Base-by-base conservation (phyloP, 2,888 invertebrate genomes). In the Caenorhabditis macrosperma region DNA sequence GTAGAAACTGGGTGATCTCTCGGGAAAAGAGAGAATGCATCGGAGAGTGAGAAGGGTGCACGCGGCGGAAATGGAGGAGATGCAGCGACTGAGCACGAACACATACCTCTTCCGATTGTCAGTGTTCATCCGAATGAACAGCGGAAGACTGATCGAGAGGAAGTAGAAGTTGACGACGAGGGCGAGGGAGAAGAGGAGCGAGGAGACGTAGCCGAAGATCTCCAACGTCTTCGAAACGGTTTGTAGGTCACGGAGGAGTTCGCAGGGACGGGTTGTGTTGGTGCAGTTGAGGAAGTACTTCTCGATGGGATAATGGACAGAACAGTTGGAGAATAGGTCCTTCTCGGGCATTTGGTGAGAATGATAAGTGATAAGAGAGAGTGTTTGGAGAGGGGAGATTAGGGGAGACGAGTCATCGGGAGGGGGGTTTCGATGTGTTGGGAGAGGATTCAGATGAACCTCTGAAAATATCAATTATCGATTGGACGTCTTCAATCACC, bases 21-120 rank as follows among this genome's bases (percentile, higher is more conserved):
- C n/a, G n/a, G n/a, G n/a, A n/a, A n/a, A n/a, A n/a, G n/a, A 72
- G 4, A 72, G 28, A 38, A 72, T 22, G 30, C 72, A 72, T 63
- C 72, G 33, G 6, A 72, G 33, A 35, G 48, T 26, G 10, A 72
- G 48, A 15, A 72, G 63, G 20, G 72, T 72, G 2, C 48, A 2
- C 9, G 72, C 41, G 0, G 72, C 72, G 28, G 35, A 24, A 28
- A 72, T 72, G 5, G 72, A 72, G 0, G 72, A 63, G 30, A 72
- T 26, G 57, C 72, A 72, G 17, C 72, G 46, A 48, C 55, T 63
- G 44, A 72, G 33, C 24, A 63, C 61, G 38, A 72, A 72, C 6
- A 72, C 57, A 33, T 72, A 72, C 46, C 72, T 33, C 28, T 72
- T 72, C 26, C 35, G 28, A 2, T 46, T 44, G 10, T 63, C 63